Conservation (phyloP, 2,797 vertebrate species). For the Anniella stebbinsi region DNA sequence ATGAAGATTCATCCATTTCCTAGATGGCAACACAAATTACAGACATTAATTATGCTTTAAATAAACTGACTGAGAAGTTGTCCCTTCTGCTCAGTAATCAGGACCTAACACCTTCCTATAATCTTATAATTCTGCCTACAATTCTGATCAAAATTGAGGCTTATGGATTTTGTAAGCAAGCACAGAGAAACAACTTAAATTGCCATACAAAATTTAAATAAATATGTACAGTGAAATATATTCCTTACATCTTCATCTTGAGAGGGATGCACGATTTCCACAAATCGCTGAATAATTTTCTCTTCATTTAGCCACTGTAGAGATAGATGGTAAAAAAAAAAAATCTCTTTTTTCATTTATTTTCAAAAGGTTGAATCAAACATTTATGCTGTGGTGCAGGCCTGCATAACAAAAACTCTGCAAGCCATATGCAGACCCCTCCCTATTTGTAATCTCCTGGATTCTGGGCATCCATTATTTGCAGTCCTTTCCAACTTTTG, state of each 20-base stretch:
- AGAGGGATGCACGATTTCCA: conserved; percentile 95
- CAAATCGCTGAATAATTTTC: conserved; percentile 95
- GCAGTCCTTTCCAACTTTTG: not conserved
- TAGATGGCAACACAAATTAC: not conserved
- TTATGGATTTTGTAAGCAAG: not conserved
- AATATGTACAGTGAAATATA: not conserved
- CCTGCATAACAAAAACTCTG: not conserved
- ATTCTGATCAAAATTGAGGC: not conserved
- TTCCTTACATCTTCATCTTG: conserved; percentile 98
- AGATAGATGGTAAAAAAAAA: conserved; percentile 24
- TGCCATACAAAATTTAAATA: not conserved
- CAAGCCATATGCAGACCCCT: not conserved
- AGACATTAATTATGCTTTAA: not conserved
- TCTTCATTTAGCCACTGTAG: conserved; percentile 97
- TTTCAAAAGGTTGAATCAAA: not conserved
- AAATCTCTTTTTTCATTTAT: not conserved
- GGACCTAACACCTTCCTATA: not conserved
- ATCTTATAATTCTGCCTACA: not conserved
- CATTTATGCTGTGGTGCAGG: not conserved
- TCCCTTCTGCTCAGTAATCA: not conserved
- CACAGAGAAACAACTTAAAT: not conserved
- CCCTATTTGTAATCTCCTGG: not conserved
- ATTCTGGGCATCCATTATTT: not conserved
- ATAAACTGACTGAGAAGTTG: not conserved
- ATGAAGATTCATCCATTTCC: conserved; percentile 1